Percentiles rank a stretch among this genome's conserved stretches.
Evolutionary conservation across 2,797 vertebrate species (phyloP).

Genomic region (Megaceryle alcyon): DNA sequence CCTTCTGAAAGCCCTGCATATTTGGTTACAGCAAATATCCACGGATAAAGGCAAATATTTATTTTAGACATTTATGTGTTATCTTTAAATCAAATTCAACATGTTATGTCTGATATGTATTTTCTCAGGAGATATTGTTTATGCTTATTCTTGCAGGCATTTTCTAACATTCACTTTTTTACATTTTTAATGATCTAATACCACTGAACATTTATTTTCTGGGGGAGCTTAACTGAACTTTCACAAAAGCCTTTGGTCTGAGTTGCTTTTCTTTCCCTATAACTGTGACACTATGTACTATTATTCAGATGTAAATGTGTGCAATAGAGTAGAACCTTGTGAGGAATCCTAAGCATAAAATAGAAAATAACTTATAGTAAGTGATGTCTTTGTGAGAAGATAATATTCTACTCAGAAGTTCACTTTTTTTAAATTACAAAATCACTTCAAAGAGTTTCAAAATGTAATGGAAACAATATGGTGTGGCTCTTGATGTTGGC

Average conservation of each 20-base stretch:
- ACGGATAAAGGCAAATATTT: background rate
- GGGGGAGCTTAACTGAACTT: background rate
- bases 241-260: background rate
- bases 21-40: background rate
- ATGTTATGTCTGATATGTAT: background rate
- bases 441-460: conserved; percentile 74
- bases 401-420: conserved; percentile 46
- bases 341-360: background rate
- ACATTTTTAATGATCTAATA: background rate
- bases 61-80: background rate
- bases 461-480: conserved; percentile 77
- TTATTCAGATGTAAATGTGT: background rate
- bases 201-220: background rate
- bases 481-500: conserved; percentile 67
- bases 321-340: background rate
- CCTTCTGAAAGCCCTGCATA: background rate
- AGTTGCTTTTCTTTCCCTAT: background rate
- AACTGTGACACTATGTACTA: background rate
- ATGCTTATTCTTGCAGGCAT: background rate
- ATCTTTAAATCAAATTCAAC: background rate
- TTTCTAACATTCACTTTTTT: background rate
- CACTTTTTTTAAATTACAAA: conserved; percentile 55
- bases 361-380: background rate
- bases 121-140: background rate
- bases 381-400: background rate